Evolutionary conservation across 2,113 vertebrate genomes (phyloP), one percentile per base, ranked within the genome.

Genomic region (Falco punctatus): DNA sequence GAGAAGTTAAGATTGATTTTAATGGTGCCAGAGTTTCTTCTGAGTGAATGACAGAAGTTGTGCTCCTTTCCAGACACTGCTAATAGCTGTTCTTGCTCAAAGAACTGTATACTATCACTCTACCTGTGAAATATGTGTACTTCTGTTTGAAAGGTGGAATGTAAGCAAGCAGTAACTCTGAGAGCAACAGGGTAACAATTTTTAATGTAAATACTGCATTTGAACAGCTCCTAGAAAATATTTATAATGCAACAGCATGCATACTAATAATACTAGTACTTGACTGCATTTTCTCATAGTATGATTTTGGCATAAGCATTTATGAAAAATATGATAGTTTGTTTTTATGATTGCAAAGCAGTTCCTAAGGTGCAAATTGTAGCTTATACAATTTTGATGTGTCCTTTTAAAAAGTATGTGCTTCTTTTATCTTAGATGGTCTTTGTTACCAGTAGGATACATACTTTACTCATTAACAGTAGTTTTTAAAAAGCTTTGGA

Each of bases 351-450:
- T 61, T 94, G 92, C 78, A 92, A 87, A 96, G 67, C 33, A 54
- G 12, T 62, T 88, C 48, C 57, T 91, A 93, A 93, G 58, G 80
- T 95, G 89, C 58, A 86, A 93, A 85, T 14, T 77, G 42, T 84
- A 75, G 55, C 13, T 88, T 87, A 54, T 2, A 9, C 15, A 84
- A 83, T 92, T 92, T 89, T 88, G 42, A 75, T 85, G 13, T 66
- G 35, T 92, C 52, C 8, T 38, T 85, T 86, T 88, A 95, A 96
- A 97, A 92, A 67, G 5, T 33, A 64, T 97, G 97, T 97, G 97
- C 97, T 98, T 98, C 49, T 96, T 94, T 67, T 49, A 67, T 70
- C 35, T 91, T 40, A 38, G n/a, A 85, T 59, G 66, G 30, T 71
- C 77, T 91, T 94, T 74, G 46, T 70, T 73, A 72, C 67, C 52